phyloP scores from a whole-genome alignment of 1,140 invertebrate genomes.

The Protaetia brevitarsis region DNA sequence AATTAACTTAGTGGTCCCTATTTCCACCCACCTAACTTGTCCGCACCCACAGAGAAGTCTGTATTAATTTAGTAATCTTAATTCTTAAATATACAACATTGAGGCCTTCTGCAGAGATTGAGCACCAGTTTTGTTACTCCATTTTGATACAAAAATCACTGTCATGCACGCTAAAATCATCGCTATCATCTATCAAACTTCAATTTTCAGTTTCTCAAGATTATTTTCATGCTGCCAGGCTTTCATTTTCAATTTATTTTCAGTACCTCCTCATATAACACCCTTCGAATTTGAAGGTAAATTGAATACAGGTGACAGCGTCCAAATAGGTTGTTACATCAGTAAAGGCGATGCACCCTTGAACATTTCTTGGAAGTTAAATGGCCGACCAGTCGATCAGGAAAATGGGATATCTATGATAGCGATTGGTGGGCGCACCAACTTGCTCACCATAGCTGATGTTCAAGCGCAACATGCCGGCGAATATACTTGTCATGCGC shows the following conservation, averaged over 20 bases:
- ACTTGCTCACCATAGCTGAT: slow-evolving; percentile 52
- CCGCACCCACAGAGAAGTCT: too few species aligned
- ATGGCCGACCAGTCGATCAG: slow-evolving; percentile 47
- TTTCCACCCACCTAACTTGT: too few species aligned
- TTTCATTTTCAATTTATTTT: slow-evolving; percentile 22
- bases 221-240: too few species aligned
- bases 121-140: too few species aligned
- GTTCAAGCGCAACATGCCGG: slow-evolving; percentile 64
- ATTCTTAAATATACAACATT: too few species aligned
- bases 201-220: too few species aligned
- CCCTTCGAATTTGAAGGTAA: slow-evolving; percentile 57
- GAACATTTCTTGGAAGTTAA: slow-evolving; percentile 63
- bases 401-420: slow-evolving; percentile 58
- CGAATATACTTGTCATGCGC: slow-evolving; percentile 67
- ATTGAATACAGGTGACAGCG: slow-evolving; percentile 65
- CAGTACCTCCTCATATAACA: slow-evolving; percentile 56
- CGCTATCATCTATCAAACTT: too few species aligned
- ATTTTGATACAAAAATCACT: too few species aligned
- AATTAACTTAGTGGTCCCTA: slow-evolving; percentile 52
- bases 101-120: too few species aligned
- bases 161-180: too few species aligned
- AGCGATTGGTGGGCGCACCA: slow-evolving; percentile 50
- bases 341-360: slow-evolving; percentile 70
- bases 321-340: slow-evolving; percentile 66
- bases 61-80: too few species aligned